These are phyloP conservation scores for Oryzias javanicus DNA, from an alignment of 2,113 vertebrate genomes.

Conservation along the genomic window DNA sequence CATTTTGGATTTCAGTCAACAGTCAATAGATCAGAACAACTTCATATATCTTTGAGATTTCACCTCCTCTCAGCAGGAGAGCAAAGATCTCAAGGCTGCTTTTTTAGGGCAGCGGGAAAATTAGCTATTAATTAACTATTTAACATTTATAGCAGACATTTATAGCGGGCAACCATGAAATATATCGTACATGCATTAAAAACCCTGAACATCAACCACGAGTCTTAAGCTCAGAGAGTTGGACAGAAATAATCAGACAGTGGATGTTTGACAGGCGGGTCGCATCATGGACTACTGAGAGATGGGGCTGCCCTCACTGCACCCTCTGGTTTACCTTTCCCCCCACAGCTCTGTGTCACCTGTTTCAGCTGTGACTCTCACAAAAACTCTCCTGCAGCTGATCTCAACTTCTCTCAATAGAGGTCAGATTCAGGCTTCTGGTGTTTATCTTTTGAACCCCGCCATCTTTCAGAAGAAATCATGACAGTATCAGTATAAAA, in stretches of 20 bases:
- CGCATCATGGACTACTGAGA: constrained; percentile 49
- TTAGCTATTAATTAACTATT: too few relatives aligned
- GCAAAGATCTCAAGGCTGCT: too few relatives aligned
- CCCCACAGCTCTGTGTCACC: constrained; percentile 78
- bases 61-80: too few relatives aligned
- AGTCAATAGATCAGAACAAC: too few relatives aligned
- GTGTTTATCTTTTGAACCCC: constrained; percentile 14
- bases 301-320: constrained; percentile 67
- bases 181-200: not conserved
- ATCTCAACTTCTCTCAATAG: constrained; percentile 48
- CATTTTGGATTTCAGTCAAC: too few relatives aligned
- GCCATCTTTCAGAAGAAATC: too few relatives aligned
- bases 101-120: too few relatives aligned
- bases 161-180: not conserved
- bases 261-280: constrained; percentile 41
- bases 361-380: constrained; percentile 83
- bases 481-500: too few relatives aligned
- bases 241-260: constrained; percentile 14
- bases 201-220: not conserved
- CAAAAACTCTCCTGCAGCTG: constrained; percentile 56
- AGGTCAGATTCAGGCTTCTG: constrained; percentile 50
- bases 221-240: not conserved
- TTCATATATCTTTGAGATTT: too few relatives aligned
- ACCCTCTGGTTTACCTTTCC: constrained; percentile 84
- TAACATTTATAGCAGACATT: too few relatives aligned